Conservation (phyloP, 2,113 vertebrate species). For the Ivindomyrus marchei region DNA sequence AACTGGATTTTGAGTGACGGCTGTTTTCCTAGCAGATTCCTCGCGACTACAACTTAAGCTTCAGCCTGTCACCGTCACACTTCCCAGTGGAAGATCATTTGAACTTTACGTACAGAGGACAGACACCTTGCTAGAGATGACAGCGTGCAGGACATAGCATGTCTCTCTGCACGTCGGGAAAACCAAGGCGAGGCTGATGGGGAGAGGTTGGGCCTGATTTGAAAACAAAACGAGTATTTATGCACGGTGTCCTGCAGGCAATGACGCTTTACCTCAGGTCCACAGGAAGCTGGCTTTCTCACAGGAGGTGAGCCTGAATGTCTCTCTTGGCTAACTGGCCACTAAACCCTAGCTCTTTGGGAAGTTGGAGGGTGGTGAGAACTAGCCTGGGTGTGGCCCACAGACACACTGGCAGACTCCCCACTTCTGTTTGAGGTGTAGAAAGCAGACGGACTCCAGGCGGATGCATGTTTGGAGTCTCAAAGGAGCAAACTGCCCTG, state of each 20-base stretch:
- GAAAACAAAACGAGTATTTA: background rate
- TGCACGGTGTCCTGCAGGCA: background rate
- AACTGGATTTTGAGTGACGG: slow-evolving; percentile 4
- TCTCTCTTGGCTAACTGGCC: background rate
- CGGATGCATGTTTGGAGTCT: background rate
- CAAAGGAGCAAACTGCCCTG: background rate
- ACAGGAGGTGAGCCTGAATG: background rate
- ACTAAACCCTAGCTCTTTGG: background rate
- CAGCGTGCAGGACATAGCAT: background rate
- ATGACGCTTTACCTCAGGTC: background rate
- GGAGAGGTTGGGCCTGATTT: background rate
- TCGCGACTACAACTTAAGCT: slow-evolving; percentile 22
- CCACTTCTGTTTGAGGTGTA: background rate
- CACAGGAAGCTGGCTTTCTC: background rate
- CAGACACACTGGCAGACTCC: background rate
- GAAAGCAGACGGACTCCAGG: background rate
- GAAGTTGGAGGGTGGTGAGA: background rate
- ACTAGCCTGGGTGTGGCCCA: background rate
- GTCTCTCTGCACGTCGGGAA: background rate
- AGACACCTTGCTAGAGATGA: background rate
- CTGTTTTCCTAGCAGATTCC: slow-evolving; percentile 1
- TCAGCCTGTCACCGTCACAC: slow-evolving; percentile 20
- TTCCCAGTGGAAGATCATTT: background rate
- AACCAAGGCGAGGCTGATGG: background rate
- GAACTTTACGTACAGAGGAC: slow-evolving; percentile 1